Conservation (phyloP, 2,888 invertebrate species). For the Blomia tropicalis region DNA sequence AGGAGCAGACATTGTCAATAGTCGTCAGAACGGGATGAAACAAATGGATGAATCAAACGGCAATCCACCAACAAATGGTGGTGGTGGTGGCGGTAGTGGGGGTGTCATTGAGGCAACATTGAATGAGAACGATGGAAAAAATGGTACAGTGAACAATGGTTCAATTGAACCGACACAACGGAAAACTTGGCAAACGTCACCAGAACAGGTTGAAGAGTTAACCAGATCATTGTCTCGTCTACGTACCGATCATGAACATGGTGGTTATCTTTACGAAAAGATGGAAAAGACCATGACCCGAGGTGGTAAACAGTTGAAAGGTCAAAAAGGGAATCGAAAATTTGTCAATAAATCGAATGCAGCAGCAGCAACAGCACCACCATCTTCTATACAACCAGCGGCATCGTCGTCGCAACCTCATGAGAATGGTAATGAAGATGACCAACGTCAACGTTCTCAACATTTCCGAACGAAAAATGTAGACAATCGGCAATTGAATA, state of each 20-base stretch:
- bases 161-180: conserved; percentile 3
- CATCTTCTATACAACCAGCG: neutral
- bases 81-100: too few relatives aligned
- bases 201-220: conserved; percentile 23
- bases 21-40: too few relatives aligned
- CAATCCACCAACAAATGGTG: neutral
- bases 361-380: too few relatives aligned
- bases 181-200: conserved; percentile 26
- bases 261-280: conserved; percentile 2
- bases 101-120: too few relatives aligned
- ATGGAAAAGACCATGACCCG: neutral
- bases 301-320: neutral
- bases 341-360: too few relatives aligned
- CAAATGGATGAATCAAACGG: too few relatives aligned
- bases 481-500: neutral
- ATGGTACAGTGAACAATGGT: too few relatives aligned
- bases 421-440: neutral
- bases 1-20: neutral
- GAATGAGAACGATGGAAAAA: too few relatives aligned
- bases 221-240: conserved; percentile 12
- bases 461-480: neutral
- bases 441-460: neutral
- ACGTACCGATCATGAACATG: conserved; percentile 12
- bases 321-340: neutral
- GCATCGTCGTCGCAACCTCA: neutral